Percentiles rank a stretch among this genome's conserved stretches.
phyloP scores from a whole-genome alignment of 2,888 invertebrate genomes.

The Empis stercorea region DNA sequence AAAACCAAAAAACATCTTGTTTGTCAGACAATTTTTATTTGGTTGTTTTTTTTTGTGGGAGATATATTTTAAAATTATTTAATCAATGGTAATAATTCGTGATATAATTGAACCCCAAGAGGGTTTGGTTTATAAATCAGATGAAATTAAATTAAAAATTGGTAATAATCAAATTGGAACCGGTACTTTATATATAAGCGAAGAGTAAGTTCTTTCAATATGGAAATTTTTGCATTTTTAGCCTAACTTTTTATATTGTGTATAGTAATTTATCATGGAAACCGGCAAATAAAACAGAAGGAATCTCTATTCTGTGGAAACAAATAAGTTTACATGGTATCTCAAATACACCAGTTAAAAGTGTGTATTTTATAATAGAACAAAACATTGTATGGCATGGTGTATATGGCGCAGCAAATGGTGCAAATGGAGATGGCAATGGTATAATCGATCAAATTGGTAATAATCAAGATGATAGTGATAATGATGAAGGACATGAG shows the following conservation, averaged over 20 bases:
- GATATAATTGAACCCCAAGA: conserved; percentile 26
- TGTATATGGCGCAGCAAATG: conserved; percentile 18
- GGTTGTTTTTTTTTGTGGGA: too few relatives aligned
- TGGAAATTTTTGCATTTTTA: too few relatives aligned
- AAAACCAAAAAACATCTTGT: too few relatives aligned
- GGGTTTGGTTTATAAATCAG: conserved; percentile 27
- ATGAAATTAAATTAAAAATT: conserved; percentile 28
- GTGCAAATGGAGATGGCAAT: conserved; percentile 16
- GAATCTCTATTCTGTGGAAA: conserved; percentile 32
- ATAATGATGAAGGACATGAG: conserved; percentile 24
- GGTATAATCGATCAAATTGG: conserved; percentile 12
- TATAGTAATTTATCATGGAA: conserved; percentile 31
- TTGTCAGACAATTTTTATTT: too few relatives aligned
- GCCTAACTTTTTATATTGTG: background rate
- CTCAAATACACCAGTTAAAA: conserved; percentile 26
- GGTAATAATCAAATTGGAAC: conserved; percentile 25
- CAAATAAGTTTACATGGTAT: conserved; percentile 33
- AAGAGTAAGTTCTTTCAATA: conserved; percentile 22
- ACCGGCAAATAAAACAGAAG: conserved; percentile 25
- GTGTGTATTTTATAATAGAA: conserved; percentile 33
- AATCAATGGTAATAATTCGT: conserved; percentile 28
- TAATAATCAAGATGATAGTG: conserved; percentile 23
- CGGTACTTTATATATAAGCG: conserved; percentile 30
- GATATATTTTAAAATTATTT: background rate
- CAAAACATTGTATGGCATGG: conserved; percentile 30